Percentiles rank a stretch among this genome's conserved stretches.
Conservation (phyloP, 2,888 invertebrate genomes). For the Drosophila tanythrix region DNA sequence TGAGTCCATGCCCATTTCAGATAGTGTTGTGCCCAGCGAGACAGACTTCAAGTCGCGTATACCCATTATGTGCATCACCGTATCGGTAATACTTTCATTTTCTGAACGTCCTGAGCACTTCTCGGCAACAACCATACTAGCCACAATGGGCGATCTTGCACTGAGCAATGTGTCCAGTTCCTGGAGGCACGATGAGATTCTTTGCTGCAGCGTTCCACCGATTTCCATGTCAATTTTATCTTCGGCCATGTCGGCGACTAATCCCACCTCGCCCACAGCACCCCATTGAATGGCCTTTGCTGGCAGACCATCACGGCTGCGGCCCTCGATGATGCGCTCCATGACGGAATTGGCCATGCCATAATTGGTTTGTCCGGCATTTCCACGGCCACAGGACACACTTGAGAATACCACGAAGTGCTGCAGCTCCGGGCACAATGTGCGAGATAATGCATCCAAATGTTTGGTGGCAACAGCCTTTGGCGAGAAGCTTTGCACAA, state of each 20-base stretch:
- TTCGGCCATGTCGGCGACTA: conserved; percentile 91
- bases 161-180: conserved; percentile 91
- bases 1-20: conserved; percentile 98
- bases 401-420: conserved; percentile 97
- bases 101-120: conserved; percentile 88
- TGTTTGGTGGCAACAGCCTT: conserved; percentile 93
- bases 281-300: conserved; percentile 97
- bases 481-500: conserved; percentile 89
- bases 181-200: conserved; percentile 92
- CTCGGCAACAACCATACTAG: conserved; percentile 95
- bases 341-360: conserved; percentile 95
- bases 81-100: conserved; percentile 89
- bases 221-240: conserved; percentile 89
- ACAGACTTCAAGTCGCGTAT: conserved; percentile 89
- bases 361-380: conserved; percentile 93
- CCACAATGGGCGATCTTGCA: conserved; percentile 89
- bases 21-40: conserved; percentile 90
- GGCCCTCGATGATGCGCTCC: conserved; percentile 93
- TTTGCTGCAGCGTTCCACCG: conserved; percentile 93
- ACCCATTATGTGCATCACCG: conserved; percentile 89
- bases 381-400: conserved; percentile 95
- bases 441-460: conserved; percentile 89
- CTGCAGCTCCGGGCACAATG: conserved; percentile 86
- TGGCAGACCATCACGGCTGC: conserved; percentile 89
- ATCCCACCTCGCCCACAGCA: conserved; percentile 94